Base-by-base conservation (phyloP, 2,888 invertebrate genomes). In the Eilema caniola region DNA sequence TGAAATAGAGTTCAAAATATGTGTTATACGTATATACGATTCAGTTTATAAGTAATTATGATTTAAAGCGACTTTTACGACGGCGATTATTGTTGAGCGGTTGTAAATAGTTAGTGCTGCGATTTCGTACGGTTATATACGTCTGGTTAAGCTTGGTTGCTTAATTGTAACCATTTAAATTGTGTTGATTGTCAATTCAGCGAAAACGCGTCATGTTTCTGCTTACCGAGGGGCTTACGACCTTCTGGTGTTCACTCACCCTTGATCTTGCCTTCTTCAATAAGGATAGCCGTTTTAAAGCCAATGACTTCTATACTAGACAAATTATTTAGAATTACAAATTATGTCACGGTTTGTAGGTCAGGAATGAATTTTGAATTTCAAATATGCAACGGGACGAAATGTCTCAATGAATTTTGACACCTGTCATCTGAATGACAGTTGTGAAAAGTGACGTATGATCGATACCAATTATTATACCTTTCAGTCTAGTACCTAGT, bases 11-110 rank as follows among this genome's bases (percentile, higher is more conserved):
- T 79, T 82, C 68, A 84, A 76, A 77, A 72, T 74, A 74, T 82
- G 73, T 82, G 74, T 77, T 76, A 75, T 76, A 77, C 61, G 67
- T 79, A 71, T 77, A 79, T 80, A 73, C 76, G 70, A 80, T 82
- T 76, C 81, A 77, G 82, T 82, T 83, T 83, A 82, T 82, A 83
- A 82, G 84, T 83, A 80, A 85, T 86, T 85, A 83, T 86, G 86
- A 86, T 86, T 86, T 86, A 86, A 77, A 69, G 77, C 77, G 84
- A 85, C 83, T 78, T 86, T 86, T 86, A 86, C 83, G 85, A 84
- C 66, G 71, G 79, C 83, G 84, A 85, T 86, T 86, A 85, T 81
- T 82, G 81, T 83, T 76, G 80, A 78, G 82, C 78, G 83, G 80
- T 81, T 83, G 83, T 84, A 80, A 81, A 83, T 80, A 79, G 79